Evolutionary conservation across 1,140 invertebrate genomes (phyloP).

Genomic region (Acromyrmex charruanus): DNA sequence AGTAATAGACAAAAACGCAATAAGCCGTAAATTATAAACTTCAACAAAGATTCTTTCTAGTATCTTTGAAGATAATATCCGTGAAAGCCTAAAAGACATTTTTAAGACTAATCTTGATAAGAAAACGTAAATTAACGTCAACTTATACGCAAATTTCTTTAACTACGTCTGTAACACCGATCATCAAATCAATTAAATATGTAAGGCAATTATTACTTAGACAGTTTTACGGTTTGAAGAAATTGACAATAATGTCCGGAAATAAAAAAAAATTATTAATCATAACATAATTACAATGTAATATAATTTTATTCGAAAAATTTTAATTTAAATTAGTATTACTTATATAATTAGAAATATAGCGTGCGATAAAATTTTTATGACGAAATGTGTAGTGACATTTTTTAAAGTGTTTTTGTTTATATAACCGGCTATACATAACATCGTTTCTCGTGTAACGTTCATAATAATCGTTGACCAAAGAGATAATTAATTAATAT

Average conservation of each 20-base stretch:
- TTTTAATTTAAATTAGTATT: background rate
- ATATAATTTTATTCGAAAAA: background rate
- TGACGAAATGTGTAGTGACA: background rate
- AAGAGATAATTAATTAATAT: conserved; percentile 54
- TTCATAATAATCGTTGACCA: background rate
- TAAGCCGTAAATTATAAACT: no score
- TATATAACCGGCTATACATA: background rate
- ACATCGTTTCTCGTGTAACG: background rate
- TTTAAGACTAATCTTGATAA: background rate
- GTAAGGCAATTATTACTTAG: no score
- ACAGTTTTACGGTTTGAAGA: background rate
- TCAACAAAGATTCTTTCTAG: no score
- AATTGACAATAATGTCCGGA: background rate
- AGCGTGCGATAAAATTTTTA: background rate
- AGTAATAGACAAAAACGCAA: no score
- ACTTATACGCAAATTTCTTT: background rate
- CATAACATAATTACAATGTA: no score
- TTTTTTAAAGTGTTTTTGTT: background rate
- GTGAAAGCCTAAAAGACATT: no score
- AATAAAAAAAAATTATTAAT: background rate
- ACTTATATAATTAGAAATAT: background rate
- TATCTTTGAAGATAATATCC: no score
- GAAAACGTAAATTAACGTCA: background rate
- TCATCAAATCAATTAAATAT: no score
- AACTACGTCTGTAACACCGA: no score